phyloP scores from a whole-genome alignment of 2,888 invertebrate genomes.

The Pseudoips prasinana region DNA sequence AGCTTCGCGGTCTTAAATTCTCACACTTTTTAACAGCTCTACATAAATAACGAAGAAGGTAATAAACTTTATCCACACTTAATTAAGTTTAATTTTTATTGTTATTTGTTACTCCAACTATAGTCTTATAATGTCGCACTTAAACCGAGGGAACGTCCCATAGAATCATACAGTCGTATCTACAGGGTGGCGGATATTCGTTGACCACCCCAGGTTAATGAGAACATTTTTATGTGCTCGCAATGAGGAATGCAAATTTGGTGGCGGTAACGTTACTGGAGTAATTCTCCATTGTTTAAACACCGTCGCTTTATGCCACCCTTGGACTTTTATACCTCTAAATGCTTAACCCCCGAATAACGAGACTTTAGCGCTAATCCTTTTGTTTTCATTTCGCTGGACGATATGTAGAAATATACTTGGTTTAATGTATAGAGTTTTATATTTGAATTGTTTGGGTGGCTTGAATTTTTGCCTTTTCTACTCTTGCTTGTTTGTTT shows the following conservation, averaged over 20 bases:
- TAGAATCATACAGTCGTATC: slow-evolving; percentile 7
- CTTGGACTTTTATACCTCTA: slow-evolving; percentile 64
- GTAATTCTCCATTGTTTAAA: slow-evolving; percentile 74
- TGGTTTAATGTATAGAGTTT: slow-evolving; percentile 18
- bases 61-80: no score
- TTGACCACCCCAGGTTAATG: slow-evolving; percentile 76
- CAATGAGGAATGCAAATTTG: slow-evolving; percentile 81
- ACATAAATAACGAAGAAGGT: no score
- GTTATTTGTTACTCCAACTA: no score
- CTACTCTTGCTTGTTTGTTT: no score
- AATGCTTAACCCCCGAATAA: slow-evolving; percentile 65
- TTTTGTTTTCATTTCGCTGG: slow-evolving; percentile 49
- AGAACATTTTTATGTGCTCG: slow-evolving; percentile 78
- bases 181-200: slow-evolving; percentile 51
- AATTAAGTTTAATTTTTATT: no score
- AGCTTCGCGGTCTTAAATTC: no score
- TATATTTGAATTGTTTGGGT: no score
- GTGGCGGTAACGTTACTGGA: slow-evolving; percentile 63
- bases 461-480: no score
- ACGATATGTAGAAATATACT: slow-evolving; percentile 19
- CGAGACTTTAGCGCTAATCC: slow-evolving; percentile 54
- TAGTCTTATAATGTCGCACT: slow-evolving; percentile 7
- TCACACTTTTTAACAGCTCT: no score
- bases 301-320: slow-evolving; percentile 58
- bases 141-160: slow-evolving; percentile 14